Evolutionary conservation across 2,797 vertebrate genomes (phyloP).

Genomic region (Smutsia gigantea): DNA sequence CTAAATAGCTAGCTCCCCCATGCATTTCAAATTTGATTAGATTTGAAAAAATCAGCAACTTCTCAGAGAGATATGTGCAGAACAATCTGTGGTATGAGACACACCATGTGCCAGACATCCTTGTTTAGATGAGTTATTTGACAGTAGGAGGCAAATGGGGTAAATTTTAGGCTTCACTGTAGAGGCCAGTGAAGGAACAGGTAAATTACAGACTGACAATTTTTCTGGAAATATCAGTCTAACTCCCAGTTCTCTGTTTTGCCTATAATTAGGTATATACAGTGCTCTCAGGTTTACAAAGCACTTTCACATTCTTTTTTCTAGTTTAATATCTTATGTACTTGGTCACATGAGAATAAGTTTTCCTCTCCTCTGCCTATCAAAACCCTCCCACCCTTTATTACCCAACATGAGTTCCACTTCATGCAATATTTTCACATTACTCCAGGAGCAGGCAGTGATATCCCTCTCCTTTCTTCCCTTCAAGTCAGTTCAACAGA

Average conservation of each 20-base stretch:
- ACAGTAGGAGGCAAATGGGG: background rate
- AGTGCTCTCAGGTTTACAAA: background rate
- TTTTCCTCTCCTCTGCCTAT: background rate
- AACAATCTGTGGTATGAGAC: background rate
- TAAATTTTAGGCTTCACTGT: conserved; percentile 42
- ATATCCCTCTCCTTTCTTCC: background rate
- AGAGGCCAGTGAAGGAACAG: background rate
- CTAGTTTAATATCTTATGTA: background rate
- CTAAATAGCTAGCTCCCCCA: background rate
- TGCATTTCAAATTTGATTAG: conserved; percentile 41
- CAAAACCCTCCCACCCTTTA: background rate
- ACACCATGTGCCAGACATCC: background rate
- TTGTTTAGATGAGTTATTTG: conserved; percentile 50
- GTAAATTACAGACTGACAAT: background rate
- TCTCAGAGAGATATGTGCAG: conserved; percentile 3
- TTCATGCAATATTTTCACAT: background rate
- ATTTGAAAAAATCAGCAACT: background rate
- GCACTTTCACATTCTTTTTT: background rate
- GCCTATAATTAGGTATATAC: conserved; percentile 34
- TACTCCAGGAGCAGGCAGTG: background rate
- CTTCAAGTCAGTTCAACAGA: background rate
- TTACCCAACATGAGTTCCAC: background rate
- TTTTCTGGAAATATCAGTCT: background rate
- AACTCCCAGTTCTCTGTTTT: background rate
- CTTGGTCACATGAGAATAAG: background rate